Percentiles rank a stretch among this genome's conserved stretches.
Conservation (phyloP, 2,797 vertebrate genomes). For the Balearica regulorum region DNA sequence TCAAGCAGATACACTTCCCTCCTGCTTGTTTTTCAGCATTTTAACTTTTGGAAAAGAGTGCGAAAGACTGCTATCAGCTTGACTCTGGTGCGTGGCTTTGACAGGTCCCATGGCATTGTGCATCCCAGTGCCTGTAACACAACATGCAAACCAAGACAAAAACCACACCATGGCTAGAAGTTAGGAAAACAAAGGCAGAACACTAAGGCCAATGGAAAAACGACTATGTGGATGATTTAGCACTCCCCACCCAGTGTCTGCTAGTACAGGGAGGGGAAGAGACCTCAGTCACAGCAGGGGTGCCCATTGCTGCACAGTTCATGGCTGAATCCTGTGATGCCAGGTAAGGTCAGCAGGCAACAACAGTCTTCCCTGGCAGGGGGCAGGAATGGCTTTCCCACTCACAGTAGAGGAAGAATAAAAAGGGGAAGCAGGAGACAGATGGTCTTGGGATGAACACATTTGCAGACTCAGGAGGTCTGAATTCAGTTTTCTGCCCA, state of each 20-base stretch:
- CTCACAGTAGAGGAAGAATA: not conserved
- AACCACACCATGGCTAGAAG: not conserved
- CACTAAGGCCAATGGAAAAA: not conserved
- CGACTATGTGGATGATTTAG: not conserved
- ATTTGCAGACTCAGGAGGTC: not conserved
- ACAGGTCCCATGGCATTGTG: not conserved
- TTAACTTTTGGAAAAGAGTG: not conserved
- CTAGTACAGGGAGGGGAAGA: not conserved
- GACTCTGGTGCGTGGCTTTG: not conserved
- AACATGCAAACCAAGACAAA: not conserved
- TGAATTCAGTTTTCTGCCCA: not conserved
- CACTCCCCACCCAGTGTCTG: not conserved
- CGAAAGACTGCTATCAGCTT: not conserved
- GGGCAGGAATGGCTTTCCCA: not conserved
- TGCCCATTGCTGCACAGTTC: not conserved
- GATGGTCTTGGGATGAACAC: conserved; percentile 22
- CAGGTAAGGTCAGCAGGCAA: not conserved
- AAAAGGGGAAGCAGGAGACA: not conserved
- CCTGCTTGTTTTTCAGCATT: not conserved
- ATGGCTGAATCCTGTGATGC: not conserved
- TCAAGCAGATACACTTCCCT: not conserved
- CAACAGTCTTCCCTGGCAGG: not conserved
- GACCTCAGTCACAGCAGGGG: not conserved
- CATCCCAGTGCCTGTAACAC: not conserved
- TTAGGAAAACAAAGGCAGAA: not conserved